These are phyloP conservation scores for Saccostrea glomerata DNA, from an alignment of 1,140 invertebrate species.

Conservation along the genomic window DNA sequence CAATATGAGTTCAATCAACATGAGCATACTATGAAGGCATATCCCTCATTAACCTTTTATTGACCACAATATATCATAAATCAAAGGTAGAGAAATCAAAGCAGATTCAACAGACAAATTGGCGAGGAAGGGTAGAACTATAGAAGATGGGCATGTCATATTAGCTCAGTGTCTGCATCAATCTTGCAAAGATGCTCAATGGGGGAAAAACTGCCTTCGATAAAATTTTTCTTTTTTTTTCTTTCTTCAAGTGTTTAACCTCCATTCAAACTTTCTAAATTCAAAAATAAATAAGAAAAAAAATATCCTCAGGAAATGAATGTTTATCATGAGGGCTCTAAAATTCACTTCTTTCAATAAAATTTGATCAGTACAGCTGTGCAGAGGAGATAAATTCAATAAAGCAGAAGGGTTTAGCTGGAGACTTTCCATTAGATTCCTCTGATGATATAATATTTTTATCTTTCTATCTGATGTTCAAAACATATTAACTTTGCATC, in stretches of 20 bases:
- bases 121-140: not conserved
- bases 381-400: not conserved
- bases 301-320: not conserved
- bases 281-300: not conserved
- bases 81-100: not conserved
- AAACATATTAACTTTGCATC: slow-evolving; percentile 32
- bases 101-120: not conserved
- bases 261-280: not conserved
- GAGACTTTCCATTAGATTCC: slow-evolving; percentile 33
- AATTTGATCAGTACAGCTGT: slow-evolving; percentile 14
- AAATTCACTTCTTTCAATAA: slow-evolving; percentile 4
- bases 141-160: too few species aligned
- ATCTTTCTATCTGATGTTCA: slow-evolving; percentile 18
- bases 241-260: not conserved
- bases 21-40: not conserved
- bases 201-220: not conserved
- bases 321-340: slow-evolving; percentile 3
- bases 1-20: not conserved
- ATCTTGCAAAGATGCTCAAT: not conserved
- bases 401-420: not conserved
- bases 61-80: not conserved
- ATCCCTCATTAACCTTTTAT: not conserved
- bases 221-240: not conserved
- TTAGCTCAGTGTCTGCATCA: too few species aligned
- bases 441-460: slow-evolving; percentile 23